Percentiles rank a stretch among this genome's conserved stretches.
These are phyloP conservation scores for Gallinago nigripennis DNA, from an alignment of 2,797 vertebrate genomes.

Conservation along the genomic window DNA sequence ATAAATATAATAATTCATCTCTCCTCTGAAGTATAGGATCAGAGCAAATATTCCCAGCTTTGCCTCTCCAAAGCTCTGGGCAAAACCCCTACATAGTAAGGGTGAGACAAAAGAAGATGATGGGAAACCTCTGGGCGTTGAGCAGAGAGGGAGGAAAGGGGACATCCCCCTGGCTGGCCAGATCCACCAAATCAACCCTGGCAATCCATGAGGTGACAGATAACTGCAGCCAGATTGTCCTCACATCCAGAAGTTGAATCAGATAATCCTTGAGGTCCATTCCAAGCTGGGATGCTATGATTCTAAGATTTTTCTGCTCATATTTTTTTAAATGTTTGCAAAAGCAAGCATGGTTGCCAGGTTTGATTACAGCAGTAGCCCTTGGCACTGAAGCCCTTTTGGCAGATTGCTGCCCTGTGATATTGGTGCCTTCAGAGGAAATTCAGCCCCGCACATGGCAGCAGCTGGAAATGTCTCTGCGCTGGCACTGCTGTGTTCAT, in stretches of 20 bases:
- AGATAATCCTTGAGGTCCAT: no score
- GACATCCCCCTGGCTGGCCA: no score
- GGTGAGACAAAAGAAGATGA: neutral
- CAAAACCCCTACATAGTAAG: neutral
- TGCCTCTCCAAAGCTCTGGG: neutral
- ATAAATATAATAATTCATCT: neutral
- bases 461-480: neutral
- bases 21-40: neutral
- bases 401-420: neutral
- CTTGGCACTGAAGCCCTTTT: neutral
- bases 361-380: neutral
- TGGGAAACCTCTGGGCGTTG: neutral
- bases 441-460: neutral
- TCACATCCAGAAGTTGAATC: no score
- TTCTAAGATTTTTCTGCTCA: neutral
- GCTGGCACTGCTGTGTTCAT: neutral
- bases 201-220: no score
- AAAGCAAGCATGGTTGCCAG: neutral
- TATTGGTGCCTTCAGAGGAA: neutral
- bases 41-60: neutral
- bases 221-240: no score
- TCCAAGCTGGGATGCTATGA: no score
- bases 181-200: no score
- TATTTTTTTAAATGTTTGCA: neutral
- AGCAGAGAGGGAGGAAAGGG: no score